Base-by-base conservation (phyloP, 2,113 vertebrate species). In the Rhinogobius similis region DNA sequence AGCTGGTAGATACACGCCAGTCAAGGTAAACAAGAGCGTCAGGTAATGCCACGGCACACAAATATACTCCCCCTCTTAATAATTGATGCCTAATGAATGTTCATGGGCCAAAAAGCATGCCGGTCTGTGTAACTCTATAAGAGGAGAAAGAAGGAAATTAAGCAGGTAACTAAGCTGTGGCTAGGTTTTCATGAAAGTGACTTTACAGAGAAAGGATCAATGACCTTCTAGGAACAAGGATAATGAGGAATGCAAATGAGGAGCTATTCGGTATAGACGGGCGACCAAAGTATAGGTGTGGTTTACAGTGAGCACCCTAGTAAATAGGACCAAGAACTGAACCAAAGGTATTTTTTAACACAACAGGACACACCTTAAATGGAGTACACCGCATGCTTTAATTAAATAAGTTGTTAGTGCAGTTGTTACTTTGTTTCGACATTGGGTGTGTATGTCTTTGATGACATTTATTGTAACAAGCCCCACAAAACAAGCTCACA, bases 151-250 rank as follows among this genome's bases (percentile, higher is more conserved):
- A 41, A 66, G 65, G 61, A 74, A 81, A 84, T 74, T 70, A 86
- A 82, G 72, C 27, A 65, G 84, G 46, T 14, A 93, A 73, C 73
- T 66, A 88, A 94, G 85, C 82, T 72, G 12, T 1, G 32, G 72
- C 74, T 77, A 69, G 78, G 65, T 39, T 71, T 84, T 90, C 76
- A 86, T 81, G 72, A 82, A 88, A 77, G 78, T 75, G 64, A 79
- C 91, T 76, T 73, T 89, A 82, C 41, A 36, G 84, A 75, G 73
- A 78, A 77, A 73, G n/a, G 62, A 71, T 77, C 39, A 56, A 70
- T 65, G 21, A 4, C 56, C 43, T 70, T 67, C 62, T 70, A 44
- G 55, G 26, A 62, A 80, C 76, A 26, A 38, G 41, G 82, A 72
- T 82, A 76, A 82, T 82, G 69, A 78, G 72, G 55, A 61, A 52